Conservation (phyloP, 2,888 invertebrate species). For the Operophtera brumata region DNA sequence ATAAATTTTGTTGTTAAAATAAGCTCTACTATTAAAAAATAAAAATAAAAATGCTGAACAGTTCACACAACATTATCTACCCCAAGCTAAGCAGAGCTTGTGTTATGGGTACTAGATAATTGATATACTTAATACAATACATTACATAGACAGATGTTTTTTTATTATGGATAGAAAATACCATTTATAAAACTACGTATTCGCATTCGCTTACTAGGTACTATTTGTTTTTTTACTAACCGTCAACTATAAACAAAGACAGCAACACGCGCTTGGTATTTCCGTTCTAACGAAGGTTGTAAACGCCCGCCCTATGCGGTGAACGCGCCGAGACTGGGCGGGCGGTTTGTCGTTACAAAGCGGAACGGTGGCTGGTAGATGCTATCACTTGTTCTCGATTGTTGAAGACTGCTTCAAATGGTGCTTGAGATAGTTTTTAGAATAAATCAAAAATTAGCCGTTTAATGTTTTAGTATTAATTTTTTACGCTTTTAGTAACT, state of each 20-base stretch:
- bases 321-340: constrained; percentile 57
- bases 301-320: constrained; percentile 44
- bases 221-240: constrained; percentile 16
- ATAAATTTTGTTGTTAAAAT: too few relatives aligned
- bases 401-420: neutral
- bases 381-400: constrained; percentile 9
- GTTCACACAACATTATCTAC: too few relatives aligned
- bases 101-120: too few relatives aligned
- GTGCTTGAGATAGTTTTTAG: neutral
- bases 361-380: neutral
- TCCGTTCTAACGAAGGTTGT: constrained; percentile 11
- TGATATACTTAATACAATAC: too few relatives aligned
- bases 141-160: too few relatives aligned
- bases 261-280: constrained; percentile 1
- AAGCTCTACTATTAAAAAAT: too few relatives aligned
- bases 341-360: constrained; percentile 30
- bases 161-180: too few relatives aligned
- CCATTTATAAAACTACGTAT: too few relatives aligned
- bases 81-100: too few relatives aligned
- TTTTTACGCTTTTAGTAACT: too few relatives aligned
- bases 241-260: constrained; percentile 2
- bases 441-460: neutral
- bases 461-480: neutral
- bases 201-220: too few relatives aligned
- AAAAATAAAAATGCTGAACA: too few relatives aligned